Conservation (phyloP, 92 coral and sea anemone species). For the Bergia sp. region DNA sequence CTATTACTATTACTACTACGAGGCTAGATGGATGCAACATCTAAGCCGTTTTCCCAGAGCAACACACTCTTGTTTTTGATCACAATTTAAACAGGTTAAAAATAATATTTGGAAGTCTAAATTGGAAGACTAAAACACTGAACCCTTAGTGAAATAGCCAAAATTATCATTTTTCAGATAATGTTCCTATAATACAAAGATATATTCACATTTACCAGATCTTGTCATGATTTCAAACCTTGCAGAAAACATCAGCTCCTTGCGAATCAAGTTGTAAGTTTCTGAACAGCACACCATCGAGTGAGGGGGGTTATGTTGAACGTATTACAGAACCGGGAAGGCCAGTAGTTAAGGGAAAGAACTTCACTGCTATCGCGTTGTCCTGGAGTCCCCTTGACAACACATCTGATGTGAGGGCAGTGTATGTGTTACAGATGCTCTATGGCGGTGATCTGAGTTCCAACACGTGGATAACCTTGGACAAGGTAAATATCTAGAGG, state of each 20-base stretch:
- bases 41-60: no score
- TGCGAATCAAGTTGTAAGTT: conserved; percentile 11
- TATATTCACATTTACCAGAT: no score
- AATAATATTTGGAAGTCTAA: no score
- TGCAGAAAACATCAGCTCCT: background rate
- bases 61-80: no score
- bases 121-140: background rate
- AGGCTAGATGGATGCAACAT: no score
- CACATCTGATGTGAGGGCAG: background rate
- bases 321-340: background rate
- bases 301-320: background rate
- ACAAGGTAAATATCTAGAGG: background rate
- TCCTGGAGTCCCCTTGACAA: background rate
- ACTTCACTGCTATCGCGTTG: conserved; percentile 2
- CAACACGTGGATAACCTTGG: background rate
- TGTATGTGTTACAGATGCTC: conserved; percentile 16
- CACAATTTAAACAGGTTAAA: no score
- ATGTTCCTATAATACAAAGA: no score
- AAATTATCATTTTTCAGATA: no score
- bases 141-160: background rate
- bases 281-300: background rate
- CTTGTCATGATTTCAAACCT: background rate
- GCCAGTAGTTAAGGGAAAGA: background rate
- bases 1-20: no score
- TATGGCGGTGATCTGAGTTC: conserved; percentile 37